Evolutionary conservation across 2,113 vertebrate genomes (phyloP), one percentile per base, ranked within the genome.

Genomic region (Calidris pugnax): DNA sequence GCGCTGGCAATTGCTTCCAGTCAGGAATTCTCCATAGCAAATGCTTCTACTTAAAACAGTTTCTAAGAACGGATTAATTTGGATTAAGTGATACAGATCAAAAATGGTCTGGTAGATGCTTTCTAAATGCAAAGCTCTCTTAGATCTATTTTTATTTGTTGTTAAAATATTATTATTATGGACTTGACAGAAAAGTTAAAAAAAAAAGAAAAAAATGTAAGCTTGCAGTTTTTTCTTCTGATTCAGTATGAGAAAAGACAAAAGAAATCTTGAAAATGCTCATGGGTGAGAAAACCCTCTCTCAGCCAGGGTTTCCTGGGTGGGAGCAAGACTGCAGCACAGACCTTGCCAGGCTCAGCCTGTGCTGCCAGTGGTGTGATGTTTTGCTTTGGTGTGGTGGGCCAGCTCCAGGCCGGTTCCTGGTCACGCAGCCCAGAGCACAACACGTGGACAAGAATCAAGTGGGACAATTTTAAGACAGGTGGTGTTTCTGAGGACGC

Each of bases 351-450:
- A 60, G 1, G 18, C 45, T 83, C 35, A 47, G 86, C 53, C 32
- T 55, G 20, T 60, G 67, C 71, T 59, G 56, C 45, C 43, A 1
- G 0, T 22, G 26, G 50, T 0, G 1, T 14, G n/a, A 45, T 10
- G 57, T 55, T 80, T 45, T 47, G 20, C 64, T 74, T 23, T 45
- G 56, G 19, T 32, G 20, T 55, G 43, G 33, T 4, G 50, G 41
- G 30, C 67, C 15, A 28, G 48, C 63, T 80, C 45, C 91, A 90
- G 79, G 35, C 84, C 43, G 10, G 21, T 48, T 89, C 55, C 89
- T 66, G 35, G 45, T 79, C 72, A 69, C 1, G 6, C 14, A 76
- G 67, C 48, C 63, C 28, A 6, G 18, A 76, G 57, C 39, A 82
- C 48, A 75, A 41, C 18, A 17, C 11, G 35, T 0, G 2, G 0